phyloP scores from a whole-genome alignment of 2,113 vertebrate genomes.

The Siniperca knerii region DNA sequence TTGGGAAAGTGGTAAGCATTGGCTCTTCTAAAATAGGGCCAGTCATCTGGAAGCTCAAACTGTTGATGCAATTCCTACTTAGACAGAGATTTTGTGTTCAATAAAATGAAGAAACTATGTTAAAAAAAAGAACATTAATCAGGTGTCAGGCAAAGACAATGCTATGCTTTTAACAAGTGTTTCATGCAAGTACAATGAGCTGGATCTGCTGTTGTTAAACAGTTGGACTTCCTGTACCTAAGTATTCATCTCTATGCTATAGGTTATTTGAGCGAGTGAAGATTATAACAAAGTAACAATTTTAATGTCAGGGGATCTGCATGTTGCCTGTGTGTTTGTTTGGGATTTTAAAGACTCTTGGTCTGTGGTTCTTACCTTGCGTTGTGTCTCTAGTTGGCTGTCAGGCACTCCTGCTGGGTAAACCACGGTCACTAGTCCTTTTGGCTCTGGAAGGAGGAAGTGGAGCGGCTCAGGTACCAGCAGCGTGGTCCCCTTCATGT shows the following conservation, averaged over 20 bases:
- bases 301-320: neutral
- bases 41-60: constrained; percentile 88
- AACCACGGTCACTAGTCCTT: constrained; percentile 86
- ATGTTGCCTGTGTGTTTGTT: neutral
- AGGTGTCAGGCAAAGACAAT: neutral
- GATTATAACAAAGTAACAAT: neutral
- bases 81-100: constrained; percentile 23
- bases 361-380: constrained; percentile 83
- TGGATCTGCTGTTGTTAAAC: neutral
- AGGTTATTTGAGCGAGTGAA: neutral
- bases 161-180: neutral
- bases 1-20: constrained; percentile 93
- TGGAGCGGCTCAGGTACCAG: constrained; percentile 91
- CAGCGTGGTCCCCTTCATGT: constrained; percentile 89
- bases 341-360: neutral
- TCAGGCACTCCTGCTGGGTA: constrained; percentile 92
- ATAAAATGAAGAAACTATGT: neutral
- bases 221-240: neutral
- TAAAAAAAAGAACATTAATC: neutral
- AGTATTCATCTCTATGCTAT: neutral
- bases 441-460: constrained; percentile 90
- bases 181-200: neutral
- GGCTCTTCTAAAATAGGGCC: constrained; percentile 91
- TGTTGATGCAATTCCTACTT: constrained; percentile 89
- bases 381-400: constrained; percentile 85